Conservation (phyloP, 2,888 invertebrate species). For the Drosophila atripex region DNA sequence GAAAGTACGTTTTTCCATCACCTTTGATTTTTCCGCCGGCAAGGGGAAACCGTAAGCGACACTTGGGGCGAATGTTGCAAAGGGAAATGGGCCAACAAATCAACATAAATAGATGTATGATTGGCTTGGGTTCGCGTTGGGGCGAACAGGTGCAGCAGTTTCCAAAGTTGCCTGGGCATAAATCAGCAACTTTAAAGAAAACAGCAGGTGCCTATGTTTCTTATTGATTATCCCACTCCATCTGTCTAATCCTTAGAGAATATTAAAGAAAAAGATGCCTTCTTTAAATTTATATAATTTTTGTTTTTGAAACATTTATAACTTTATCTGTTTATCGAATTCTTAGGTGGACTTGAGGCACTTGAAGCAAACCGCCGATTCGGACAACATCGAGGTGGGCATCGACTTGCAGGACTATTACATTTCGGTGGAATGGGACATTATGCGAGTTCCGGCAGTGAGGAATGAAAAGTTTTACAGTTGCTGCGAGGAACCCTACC, state of each 20-base stretch:
- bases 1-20: slow-evolving; percentile 62
- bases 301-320: too few relatives aligned
- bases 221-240: slow-evolving; percentile 29
- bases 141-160: slow-evolving; percentile 56
- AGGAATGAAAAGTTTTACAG: slow-evolving; percentile 97
- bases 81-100: slow-evolving; percentile 64
- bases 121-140: slow-evolving; percentile 29
- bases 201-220: slow-evolving; percentile 16
- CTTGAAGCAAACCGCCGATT: slow-evolving; percentile 93
- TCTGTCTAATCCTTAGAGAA: slow-evolving; percentile 6
- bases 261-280: not conserved
- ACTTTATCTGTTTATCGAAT: not conserved
- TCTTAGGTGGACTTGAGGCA: slow-evolving; percentile 94
- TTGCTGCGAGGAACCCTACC: slow-evolving; percentile 98
- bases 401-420: slow-evolving; percentile 97
- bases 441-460: slow-evolving; percentile 95
- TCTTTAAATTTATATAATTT: not conserved
- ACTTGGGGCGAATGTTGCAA: slow-evolving; percentile 38
- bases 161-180: slow-evolving; percentile 41
- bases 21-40: slow-evolving; percentile 54
- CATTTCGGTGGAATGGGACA: slow-evolving; percentile 99
- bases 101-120: slow-evolving; percentile 71
- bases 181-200: slow-evolving; percentile 52
- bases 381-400: slow-evolving; percentile 94
- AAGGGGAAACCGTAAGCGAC: slow-evolving; percentile 36